Conservation (phyloP, 2,888 invertebrate species). For the Heliconius cydno region DNA sequence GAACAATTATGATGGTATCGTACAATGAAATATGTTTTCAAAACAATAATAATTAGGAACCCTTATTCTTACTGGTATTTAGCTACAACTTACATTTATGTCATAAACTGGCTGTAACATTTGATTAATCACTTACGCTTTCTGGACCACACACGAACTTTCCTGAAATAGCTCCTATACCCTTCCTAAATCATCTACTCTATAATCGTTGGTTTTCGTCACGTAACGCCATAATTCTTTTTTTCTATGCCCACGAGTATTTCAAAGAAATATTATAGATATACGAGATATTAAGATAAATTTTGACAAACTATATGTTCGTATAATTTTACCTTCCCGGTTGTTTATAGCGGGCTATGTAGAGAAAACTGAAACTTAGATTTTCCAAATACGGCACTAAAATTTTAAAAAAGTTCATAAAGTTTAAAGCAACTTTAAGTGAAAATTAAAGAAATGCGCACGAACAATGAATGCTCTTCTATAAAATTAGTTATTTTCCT, state of each 20-base stretch:
- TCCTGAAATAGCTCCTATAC: constrained; percentile 20
- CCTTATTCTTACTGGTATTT: background rate
- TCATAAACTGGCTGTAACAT: constrained; percentile 20
- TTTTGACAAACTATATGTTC: background rate
- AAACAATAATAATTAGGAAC: background rate
- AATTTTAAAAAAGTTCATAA: background rate
- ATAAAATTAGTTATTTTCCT: background rate
- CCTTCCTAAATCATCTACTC: constrained; percentile 35
- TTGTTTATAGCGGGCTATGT: background rate
- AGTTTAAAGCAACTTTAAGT: background rate
- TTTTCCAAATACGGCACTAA: background rate
- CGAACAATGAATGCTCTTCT: background rate
- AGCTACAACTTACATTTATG: background rate
- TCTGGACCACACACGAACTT: constrained; percentile 18
- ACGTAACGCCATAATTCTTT: constrained; percentile 13
- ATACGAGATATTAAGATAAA: background rate
- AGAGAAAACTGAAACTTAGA: background rate
- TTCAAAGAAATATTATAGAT: background rate
- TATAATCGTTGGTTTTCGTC: constrained; percentile 42
- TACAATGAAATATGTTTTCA: background rate
- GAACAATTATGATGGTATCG: background rate
- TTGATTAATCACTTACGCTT: constrained; percentile 29
- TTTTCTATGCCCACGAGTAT: background rate
- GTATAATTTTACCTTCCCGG: background rate
- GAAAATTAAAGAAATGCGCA: background rate